Evolutionary conservation across 2,888 invertebrate species (phyloP).

Genomic region (Lasioglossum pauxillum): DNA sequence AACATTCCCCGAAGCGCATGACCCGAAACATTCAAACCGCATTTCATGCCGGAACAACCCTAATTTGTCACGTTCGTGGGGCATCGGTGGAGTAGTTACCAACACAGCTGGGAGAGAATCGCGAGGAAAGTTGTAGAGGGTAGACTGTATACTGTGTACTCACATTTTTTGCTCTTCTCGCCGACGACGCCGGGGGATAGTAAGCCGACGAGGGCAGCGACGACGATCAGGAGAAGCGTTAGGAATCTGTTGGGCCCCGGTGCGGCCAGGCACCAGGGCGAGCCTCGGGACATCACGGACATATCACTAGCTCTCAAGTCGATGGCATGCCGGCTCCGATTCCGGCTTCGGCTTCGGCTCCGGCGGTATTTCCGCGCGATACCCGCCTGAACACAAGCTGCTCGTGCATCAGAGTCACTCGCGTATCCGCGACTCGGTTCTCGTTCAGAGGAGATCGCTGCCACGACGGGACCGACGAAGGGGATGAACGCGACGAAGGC

Average conservation of each 20-base stretch:
- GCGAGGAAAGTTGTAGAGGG: neutral
- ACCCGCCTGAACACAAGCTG: slow-evolving; percentile 57
- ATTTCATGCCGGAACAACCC: slow-evolving; percentile 19
- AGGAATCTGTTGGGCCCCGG: slow-evolving; percentile 50
- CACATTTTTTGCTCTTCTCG: slow-evolving; percentile 79
- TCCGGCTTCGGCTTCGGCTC: neutral
- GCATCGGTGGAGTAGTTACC: neutral
- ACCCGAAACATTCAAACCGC: slow-evolving; percentile 30
- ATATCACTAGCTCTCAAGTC: slow-evolving; percentile 67
- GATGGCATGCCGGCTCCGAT: slow-evolving; percentile 56
- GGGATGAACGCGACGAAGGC: neutral
- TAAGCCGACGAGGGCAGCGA: slow-evolving; percentile 48
- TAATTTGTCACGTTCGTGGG: neutral
- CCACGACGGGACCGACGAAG: neutral
- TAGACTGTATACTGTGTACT: slow-evolving; percentile 67
- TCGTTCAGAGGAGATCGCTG: slow-evolving; percentile 2
- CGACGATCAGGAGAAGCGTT: slow-evolving; percentile 55
- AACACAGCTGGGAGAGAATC: neutral
- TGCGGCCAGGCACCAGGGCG: slow-evolving; percentile 59
- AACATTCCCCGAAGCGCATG: slow-evolving; percentile 26
- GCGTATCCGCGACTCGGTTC: slow-evolving; percentile 31
- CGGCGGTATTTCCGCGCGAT: slow-evolving; percentile 53
- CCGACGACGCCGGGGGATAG: slow-evolving; percentile 70
- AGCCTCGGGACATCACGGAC: slow-evolving; percentile 72
- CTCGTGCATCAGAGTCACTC: slow-evolving; percentile 45